These are phyloP conservation scores for Rhynchonycteris naso DNA, from an alignment of 2,797 vertebrate genomes.

Conservation along the genomic window DNA sequence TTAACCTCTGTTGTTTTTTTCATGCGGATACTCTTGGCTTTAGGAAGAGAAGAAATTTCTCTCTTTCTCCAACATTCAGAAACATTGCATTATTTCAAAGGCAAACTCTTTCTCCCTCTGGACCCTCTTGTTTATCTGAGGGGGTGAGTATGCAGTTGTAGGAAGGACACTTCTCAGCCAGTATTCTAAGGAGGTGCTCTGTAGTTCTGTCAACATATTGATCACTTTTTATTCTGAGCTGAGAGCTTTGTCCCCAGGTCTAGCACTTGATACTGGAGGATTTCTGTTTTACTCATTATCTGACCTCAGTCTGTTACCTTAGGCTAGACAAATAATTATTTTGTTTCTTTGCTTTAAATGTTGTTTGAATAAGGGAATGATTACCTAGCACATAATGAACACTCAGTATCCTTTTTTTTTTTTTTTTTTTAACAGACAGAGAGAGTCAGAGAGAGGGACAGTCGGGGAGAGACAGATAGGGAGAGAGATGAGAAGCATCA, in stretches of 20 bases:
- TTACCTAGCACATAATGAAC: neutral
- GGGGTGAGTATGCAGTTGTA: neutral
- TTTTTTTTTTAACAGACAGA: too few species aligned
- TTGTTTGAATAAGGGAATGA: neutral
- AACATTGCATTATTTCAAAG: neutral
- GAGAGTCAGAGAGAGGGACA: too few species aligned
- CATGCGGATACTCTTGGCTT: neutral
- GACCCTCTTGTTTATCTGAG: neutral
- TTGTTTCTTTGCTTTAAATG: neutral
- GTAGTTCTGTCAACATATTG: neutral
- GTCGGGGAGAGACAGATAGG: too few species aligned
- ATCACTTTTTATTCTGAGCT: neutral
- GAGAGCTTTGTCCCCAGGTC: neutral
- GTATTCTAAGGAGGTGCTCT: neutral
- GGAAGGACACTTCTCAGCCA: neutral
- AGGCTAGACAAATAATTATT: neutral
- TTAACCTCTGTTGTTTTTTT: neutral
- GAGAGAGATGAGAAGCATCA: too few species aligned
- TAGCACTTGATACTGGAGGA: neutral
- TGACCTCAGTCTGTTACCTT: neutral
- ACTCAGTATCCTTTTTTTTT: neutral
- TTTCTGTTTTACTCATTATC: neutral
- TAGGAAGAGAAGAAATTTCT: neutral
- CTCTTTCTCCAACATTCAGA: neutral
- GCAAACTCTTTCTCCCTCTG: neutral